These are phyloP conservation scores for Apamea sordens DNA, from an alignment of 2,888 invertebrate species.

Conservation along the genomic window DNA sequence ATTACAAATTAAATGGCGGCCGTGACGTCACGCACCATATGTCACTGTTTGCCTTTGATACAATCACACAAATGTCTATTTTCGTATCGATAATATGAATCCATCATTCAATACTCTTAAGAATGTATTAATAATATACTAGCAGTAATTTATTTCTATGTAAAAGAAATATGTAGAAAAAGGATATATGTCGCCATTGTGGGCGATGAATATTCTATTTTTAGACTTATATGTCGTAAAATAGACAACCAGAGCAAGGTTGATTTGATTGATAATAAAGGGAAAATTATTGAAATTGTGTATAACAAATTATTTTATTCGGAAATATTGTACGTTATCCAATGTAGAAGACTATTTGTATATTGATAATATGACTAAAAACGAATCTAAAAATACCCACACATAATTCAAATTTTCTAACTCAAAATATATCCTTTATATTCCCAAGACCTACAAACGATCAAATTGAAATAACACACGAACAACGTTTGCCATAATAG, in stretches of 20 bases:
- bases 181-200: slow-evolving; percentile 7
- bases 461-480: slow-evolving; percentile 57
- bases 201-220: slow-evolving; percentile 17
- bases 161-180: slow-evolving; percentile 3
- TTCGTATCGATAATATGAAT: slow-evolving; percentile 27
- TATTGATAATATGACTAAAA: background rate
- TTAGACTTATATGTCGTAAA: background rate
- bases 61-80: slow-evolving; percentile 48
- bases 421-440: slow-evolving; percentile 29
- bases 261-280: background rate
- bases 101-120: slow-evolving; percentile 16
- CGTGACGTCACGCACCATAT: slow-evolving; percentile 65
- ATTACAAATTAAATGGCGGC: slow-evolving; percentile 61
- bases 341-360: background rate
- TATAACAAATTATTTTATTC: background rate
- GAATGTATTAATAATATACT: slow-evolving; percentile 23
- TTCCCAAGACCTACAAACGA: slow-evolving; percentile 39
- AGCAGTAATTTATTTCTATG: slow-evolving; percentile 26
- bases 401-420: background rate
- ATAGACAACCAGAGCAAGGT: background rate
- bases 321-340: background rate
- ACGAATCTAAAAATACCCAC: slow-evolving; percentile 5
- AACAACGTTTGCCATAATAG: slow-evolving; percentile 56
- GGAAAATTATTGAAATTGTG: background rate
- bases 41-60: slow-evolving; percentile 56